A percentile compares a stretch with the other conserved stretches of the same genome.
These are phyloP conservation scores for Bettongia penicillata DNA, from an alignment of 2,113 vertebrate species.

Conservation along the genomic window DNA sequence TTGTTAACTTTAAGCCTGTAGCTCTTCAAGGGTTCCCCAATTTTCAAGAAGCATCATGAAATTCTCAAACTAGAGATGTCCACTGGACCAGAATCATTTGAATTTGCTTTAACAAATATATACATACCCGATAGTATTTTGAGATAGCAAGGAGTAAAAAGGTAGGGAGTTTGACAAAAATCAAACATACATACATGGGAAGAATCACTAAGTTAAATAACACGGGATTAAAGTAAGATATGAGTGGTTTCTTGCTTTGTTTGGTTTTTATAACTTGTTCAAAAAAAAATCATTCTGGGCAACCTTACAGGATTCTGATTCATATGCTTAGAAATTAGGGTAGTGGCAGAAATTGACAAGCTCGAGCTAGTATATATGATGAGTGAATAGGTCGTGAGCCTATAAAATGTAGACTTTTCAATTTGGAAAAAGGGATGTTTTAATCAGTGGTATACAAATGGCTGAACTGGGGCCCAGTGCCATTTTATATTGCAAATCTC, in stretches of 20 bases:
- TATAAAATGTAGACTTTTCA: constrained; percentile 6
- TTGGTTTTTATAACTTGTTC: not conserved
- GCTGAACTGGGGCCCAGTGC: not conserved
- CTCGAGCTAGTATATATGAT: not conserved
- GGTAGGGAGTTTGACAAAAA: not conserved
- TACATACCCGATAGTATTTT: not conserved
- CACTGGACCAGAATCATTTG: not conserved
- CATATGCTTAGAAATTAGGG: constrained; percentile 9
- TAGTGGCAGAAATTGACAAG: not conserved
- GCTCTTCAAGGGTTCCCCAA: not conserved
- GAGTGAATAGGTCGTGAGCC: not conserved
- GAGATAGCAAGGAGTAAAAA: not conserved
- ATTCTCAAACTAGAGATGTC: not conserved
- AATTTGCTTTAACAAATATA: not conserved
- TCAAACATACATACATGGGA: not conserved
- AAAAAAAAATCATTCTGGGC: not conserved
- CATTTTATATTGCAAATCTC: not conserved
- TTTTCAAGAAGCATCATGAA: constrained; percentile 11
- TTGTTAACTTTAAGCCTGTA: not conserved
- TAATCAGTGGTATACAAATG: constrained; percentile 5
- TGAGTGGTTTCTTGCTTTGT: not conserved
- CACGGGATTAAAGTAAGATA: not conserved
- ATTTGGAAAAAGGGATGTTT: not conserved
- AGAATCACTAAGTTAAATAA: not conserved
- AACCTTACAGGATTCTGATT: not conserved